These are phyloP conservation scores for Neocrepidodera transversa DNA, from an alignment of 2,888 invertebrate genomes.

Conservation along the genomic window DNA sequence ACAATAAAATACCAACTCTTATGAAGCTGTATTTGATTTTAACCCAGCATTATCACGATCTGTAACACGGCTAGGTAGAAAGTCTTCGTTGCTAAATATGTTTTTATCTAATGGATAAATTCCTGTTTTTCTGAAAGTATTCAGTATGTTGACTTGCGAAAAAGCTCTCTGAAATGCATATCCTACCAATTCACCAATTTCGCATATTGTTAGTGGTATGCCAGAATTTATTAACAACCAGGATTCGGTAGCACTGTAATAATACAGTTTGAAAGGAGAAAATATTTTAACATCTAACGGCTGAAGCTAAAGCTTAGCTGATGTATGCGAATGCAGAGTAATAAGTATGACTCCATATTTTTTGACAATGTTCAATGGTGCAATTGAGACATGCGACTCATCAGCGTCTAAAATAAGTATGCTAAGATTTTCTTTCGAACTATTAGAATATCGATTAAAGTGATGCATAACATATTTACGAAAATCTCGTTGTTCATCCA, in stretches of 20 bases:
- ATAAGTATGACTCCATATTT: conserved; percentile 54
- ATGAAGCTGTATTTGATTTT: too few species aligned
- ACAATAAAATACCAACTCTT: too few species aligned
- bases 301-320: conserved; percentile 44
- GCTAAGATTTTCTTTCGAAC: conserved; percentile 45
- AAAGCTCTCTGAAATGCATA: not conserved
- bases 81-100: not conserved
- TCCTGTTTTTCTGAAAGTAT: not conserved
- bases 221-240: not conserved
- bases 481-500: conserved; percentile 28
- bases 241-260: not conserved
- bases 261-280: not conserved
- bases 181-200: not conserved
- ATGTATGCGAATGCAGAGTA: conserved; percentile 54
- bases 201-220: not conserved
- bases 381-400: conserved; percentile 49
- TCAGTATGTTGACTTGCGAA: not conserved
- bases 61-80: not conserved
- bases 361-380: conserved; percentile 44
- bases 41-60: too few species aligned
- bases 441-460: conserved; percentile 40
- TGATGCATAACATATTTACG: conserved; percentile 46
- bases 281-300: too few species aligned
- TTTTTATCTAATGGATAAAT: not conserved
- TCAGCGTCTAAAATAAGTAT: conserved; percentile 54